Percentiles rank a stretch among this genome's conserved stretches.
These are phyloP conservation scores for Zalophus californianus DNA, from an alignment of 2,797 vertebrate species.

Conservation along the genomic window DNA sequence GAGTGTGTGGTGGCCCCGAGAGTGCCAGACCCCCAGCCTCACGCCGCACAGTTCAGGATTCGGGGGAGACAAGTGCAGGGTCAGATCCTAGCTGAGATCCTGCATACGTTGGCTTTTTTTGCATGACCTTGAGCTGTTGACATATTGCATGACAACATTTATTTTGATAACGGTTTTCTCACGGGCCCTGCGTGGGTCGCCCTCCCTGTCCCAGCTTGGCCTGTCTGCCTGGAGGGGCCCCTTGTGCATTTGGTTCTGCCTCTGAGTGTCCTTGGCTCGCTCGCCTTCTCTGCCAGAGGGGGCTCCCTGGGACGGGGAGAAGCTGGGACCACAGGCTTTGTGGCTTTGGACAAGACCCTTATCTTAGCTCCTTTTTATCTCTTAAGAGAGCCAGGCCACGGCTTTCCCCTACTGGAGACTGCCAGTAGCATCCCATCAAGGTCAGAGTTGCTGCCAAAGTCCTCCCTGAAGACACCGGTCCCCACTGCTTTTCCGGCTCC, in stretches of 20 bases:
- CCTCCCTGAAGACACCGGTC: not conserved
- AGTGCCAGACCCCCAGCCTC: not conserved
- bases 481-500: not conserved
- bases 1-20: not conserved
- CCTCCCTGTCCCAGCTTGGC: not conserved
- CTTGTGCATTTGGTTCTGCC: not conserved
- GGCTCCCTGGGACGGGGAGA: not conserved
- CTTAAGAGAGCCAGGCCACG: not conserved
- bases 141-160: not conserved
- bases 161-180: not conserved
- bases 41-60: not conserved
- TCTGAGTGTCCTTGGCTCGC: not conserved
- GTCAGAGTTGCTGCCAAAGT: too few relatives aligned
- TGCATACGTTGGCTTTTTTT: not conserved
- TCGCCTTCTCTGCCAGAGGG: not conserved
- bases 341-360: not conserved
- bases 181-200: rapidly evolving
- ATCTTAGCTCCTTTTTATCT: not conserved
- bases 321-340: not conserved
- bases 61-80: not conserved
- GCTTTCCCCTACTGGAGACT: not conserved
- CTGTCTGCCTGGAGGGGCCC: not conserved
- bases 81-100: not conserved
- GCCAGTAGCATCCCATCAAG: not conserved
- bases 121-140: not conserved